Percentiles rank a stretch among this genome's conserved stretches.
phyloP scores from a whole-genome alignment of 2,888 invertebrate genomes.

The Parascotia fuliginaria region DNA sequence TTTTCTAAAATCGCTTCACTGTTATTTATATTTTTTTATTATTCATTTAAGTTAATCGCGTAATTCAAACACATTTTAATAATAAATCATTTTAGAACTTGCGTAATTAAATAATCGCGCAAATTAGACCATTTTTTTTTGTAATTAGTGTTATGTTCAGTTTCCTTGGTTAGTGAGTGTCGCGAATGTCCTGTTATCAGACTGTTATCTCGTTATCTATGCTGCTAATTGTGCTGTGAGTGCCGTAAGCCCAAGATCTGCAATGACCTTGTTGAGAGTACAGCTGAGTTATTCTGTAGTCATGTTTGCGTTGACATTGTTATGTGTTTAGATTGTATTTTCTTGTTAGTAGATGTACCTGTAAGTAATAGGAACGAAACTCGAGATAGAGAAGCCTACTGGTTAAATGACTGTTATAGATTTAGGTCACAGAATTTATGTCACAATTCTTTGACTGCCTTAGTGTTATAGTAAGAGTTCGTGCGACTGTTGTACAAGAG shows the following conservation, averaged over 20 bases:
- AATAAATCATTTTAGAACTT: background rate
- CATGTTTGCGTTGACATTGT: background rate
- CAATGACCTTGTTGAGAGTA: slow-evolving; percentile 44
- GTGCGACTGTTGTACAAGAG: too few relatives aligned
- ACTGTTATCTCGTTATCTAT: slow-evolving; percentile 47
- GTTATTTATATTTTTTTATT: too few relatives aligned
- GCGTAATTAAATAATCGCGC: background rate
- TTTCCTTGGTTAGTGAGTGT: slow-evolving; percentile 17
- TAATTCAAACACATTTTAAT: background rate
- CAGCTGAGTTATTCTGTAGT: slow-evolving; percentile 35
- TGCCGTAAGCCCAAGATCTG: slow-evolving; percentile 47
- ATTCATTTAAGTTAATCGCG: too few relatives aligned
- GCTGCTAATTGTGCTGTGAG: slow-evolving; percentile 48
- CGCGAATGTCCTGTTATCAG: slow-evolving; percentile 34
- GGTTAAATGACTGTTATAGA: too few relatives aligned
- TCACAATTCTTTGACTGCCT: too few relatives aligned
- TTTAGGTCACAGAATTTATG: too few relatives aligned
- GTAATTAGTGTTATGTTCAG: background rate
- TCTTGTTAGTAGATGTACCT: too few relatives aligned
- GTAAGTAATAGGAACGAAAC: too few relatives aligned
- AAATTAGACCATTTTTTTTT: slow-evolving; percentile 16
- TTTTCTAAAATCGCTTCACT: too few relatives aligned
- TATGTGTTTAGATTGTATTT: too few relatives aligned
- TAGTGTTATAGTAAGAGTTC: too few relatives aligned
- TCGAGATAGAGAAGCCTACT: too few relatives aligned